Evolutionary conservation across 92 coral and sea anemone species (phyloP).

Genomic region (Desmophyllum pertusum): DNA sequence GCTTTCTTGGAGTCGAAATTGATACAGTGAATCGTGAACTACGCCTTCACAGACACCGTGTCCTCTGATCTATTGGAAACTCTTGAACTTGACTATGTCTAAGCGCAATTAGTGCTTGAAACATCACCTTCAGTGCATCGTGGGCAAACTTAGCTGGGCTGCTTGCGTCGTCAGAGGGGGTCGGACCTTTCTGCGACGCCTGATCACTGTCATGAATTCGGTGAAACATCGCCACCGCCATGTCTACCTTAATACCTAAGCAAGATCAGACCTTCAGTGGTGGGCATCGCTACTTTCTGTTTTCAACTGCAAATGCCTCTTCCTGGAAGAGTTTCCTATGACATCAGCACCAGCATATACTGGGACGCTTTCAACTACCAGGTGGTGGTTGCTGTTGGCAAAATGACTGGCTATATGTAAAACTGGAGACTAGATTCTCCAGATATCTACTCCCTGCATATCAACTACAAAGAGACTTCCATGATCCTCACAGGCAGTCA

Average conservation of each 20-base stretch:
- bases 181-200: slow-evolving; percentile 46
- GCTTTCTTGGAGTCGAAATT: slow-evolving; percentile 49
- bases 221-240: slow-evolving; percentile 40
- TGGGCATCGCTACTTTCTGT: too few relatives aligned
- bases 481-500: slow-evolving; percentile 35
- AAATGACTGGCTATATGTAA: slow-evolving; percentile 35
- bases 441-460: slow-evolving; percentile 30
- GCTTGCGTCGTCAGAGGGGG: slow-evolving; percentile 52
- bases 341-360: not conserved
- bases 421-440: slow-evolving; percentile 42
- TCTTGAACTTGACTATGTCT: too few relatives aligned
- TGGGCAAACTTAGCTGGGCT: too few relatives aligned
- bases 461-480: slow-evolving; percentile 53
- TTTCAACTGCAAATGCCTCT: not conserved
- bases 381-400: not conserved
- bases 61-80: too few relatives aligned
- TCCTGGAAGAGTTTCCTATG: not conserved
- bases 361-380: slow-evolving; percentile 18
- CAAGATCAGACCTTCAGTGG: slow-evolving; percentile 24
- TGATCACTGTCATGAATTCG: slow-evolving; percentile 46
- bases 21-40: too few relatives aligned
- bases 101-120: too few relatives aligned
- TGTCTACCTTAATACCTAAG: slow-evolving; percentile 34
- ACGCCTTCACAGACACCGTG: too few relatives aligned
- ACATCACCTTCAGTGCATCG: slow-evolving; percentile 46